phyloP scores from a whole-genome alignment of 2,113 vertebrate genomes.

The Podarcis raffonei region DNA sequence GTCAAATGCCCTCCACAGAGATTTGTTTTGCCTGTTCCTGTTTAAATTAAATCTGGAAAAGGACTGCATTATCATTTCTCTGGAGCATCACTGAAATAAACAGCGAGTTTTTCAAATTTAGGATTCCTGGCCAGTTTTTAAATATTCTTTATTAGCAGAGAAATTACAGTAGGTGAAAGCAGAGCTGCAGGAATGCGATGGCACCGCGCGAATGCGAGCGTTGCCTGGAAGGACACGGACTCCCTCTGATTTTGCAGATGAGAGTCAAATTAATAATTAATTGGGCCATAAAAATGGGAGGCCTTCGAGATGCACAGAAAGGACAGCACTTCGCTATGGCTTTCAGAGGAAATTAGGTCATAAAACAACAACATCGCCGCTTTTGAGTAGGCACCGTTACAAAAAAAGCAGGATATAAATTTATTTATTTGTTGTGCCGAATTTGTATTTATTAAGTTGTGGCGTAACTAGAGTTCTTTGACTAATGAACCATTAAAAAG shows the following conservation, averaged over 20 bases:
- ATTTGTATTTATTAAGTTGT: background rate
- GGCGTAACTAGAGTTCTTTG: background rate
- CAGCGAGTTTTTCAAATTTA: conserved; percentile 75
- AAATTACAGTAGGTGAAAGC: conserved; percentile 76
- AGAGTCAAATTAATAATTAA: conserved; percentile 75
- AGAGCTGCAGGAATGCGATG: conserved; percentile 63
- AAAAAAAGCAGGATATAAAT: background rate
- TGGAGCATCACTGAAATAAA: conserved; percentile 81
- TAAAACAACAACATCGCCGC: conserved; percentile 27
- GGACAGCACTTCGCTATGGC: conserved; percentile 36
- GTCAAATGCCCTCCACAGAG: conserved; percentile 81
- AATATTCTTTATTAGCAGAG: conserved; percentile 81
- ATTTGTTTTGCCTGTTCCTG: conserved; percentile 84
- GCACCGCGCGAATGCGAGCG: conserved; percentile 60
- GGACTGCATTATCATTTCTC: conserved; percentile 79
- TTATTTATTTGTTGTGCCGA: too few species aligned
- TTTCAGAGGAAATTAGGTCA: conserved; percentile 48
- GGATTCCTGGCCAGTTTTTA: conserved; percentile 73
- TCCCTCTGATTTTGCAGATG: conserved; percentile 69
- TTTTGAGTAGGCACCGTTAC: background rate
- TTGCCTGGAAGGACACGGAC: conserved; percentile 60
- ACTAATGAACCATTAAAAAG: background rate
- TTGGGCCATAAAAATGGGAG: conserved; percentile 52
- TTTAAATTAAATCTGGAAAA: conserved; percentile 85
- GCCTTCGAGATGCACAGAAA: conserved; percentile 40